Conservation (phyloP, 2,888 invertebrate genomes). For the Neria commutata region DNA sequence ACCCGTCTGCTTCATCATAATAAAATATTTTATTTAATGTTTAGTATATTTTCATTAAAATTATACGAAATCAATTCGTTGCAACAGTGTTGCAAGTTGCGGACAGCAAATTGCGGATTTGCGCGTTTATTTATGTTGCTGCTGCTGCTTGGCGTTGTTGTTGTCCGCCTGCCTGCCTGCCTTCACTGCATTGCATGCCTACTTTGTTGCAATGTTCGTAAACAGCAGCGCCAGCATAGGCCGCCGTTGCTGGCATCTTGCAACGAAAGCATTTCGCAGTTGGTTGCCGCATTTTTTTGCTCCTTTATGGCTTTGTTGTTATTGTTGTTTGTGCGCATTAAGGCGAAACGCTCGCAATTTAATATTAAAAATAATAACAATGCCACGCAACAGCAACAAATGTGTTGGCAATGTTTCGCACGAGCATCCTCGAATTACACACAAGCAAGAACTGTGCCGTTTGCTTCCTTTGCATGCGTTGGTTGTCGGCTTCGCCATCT, state of each 20-base stretch:
- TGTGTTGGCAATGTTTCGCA: neutral
- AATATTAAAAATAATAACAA: slow-evolving; percentile 56
- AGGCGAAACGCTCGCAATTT: slow-evolving; percentile 52
- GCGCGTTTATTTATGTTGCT: slow-evolving; percentile 11
- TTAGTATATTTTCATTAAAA: slow-evolving; percentile 32
- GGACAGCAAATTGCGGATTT: slow-evolving; percentile 6
- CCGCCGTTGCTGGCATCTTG: slow-evolving; percentile 16
- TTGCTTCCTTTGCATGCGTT: slow-evolving; percentile 44
- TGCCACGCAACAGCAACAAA: slow-evolving; percentile 35
- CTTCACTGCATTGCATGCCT: neutral
- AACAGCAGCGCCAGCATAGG: slow-evolving; percentile 3
- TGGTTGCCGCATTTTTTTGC: slow-evolving; percentile 23
- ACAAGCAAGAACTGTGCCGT: slow-evolving; percentile 31
- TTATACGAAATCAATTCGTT: slow-evolving; percentile 27
- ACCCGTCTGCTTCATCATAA: slow-evolving; percentile 33
- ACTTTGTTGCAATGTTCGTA: neutral
- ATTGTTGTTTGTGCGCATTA: slow-evolving; percentile 39
- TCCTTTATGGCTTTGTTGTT: slow-evolving; percentile 24
- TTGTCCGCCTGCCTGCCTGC: neutral
- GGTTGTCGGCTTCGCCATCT: too few relatives aligned
- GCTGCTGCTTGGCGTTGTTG: neutral
- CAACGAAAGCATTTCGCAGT: slow-evolving; percentile 43
- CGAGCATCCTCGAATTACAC: slow-evolving; percentile 5
- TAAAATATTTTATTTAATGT: slow-evolving; percentile 41
- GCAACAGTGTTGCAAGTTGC: slow-evolving; percentile 34